phyloP scores from a whole-genome alignment of 2,888 invertebrate genomes.

The Netelia melanura region DNA sequence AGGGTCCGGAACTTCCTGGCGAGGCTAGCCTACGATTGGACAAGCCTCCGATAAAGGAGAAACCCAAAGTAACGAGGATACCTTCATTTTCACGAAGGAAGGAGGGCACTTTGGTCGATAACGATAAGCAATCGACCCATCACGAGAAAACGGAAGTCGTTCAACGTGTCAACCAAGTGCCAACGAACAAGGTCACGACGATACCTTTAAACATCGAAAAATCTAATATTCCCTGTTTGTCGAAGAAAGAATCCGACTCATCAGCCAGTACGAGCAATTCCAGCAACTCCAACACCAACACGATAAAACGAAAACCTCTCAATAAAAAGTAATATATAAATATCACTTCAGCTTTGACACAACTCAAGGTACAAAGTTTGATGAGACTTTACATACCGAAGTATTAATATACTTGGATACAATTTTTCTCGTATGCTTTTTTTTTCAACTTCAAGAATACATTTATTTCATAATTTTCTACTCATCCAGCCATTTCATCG shows the following conservation, averaged over 20 bases:
- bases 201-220: constrained; percentile 68
- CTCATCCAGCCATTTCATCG: constrained; percentile 31
- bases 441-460: constrained; percentile 29
- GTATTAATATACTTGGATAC: constrained; percentile 57
- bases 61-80: constrained; percentile 79
- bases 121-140: constrained; percentile 58
- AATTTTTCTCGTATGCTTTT: constrained; percentile 28
- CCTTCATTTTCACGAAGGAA: constrained; percentile 78
- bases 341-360: constrained; percentile 38
- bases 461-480: constrained; percentile 58
- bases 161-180: constrained; percentile 72
- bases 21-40: constrained; percentile 62
- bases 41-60: constrained; percentile 78
- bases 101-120: constrained; percentile 70
- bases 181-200: constrained; percentile 55
- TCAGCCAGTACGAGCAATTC: constrained; percentile 72
- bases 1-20: constrained; percentile 60
- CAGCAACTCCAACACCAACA: constrained; percentile 75
- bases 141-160: constrained; percentile 76
- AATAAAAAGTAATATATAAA: constrained; percentile 71
- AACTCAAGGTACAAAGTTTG: background rate
- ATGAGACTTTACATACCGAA: constrained; percentile 30
- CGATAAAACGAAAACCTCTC: constrained; percentile 77
- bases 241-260: constrained; percentile 74
- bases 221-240: constrained; percentile 74